phyloP scores from a whole-genome alignment of 2,888 invertebrate species.

The Microplitis manilae region DNA sequence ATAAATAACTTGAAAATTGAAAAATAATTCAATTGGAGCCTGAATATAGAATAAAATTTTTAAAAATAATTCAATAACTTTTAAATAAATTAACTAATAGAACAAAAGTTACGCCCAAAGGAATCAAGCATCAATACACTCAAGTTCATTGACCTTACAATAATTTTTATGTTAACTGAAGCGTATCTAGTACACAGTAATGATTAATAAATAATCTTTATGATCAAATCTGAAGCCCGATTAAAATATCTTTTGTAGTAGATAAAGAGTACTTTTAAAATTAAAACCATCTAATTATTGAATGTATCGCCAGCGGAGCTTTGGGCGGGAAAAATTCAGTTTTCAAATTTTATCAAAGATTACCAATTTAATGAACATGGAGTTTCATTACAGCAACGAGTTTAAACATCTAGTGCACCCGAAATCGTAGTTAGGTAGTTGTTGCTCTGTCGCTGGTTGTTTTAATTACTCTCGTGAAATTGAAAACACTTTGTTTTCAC shows the following conservation, averaged over 20 bases:
- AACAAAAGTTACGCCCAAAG: conserved; percentile 25
- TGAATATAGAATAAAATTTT: neutral
- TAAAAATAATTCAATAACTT: neutral
- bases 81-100: neutral
- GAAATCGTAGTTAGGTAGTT: conserved; percentile 25
- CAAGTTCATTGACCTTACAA: conserved; percentile 14
- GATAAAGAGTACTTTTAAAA: neutral
- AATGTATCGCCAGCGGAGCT: no score
- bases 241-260: neutral
- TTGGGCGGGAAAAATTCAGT: no score
- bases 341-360: no score
- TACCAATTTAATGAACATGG: no score
- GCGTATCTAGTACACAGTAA: neutral
- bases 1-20: no score
- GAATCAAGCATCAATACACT: conserved; percentile 49
- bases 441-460: conserved; percentile 28
- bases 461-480: conserved; percentile 52
- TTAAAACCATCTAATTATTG: no score
- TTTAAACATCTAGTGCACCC: no score
- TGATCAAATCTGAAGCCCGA: neutral
- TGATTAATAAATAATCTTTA: neutral
- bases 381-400: no score
- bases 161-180: neutral
- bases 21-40: no score
- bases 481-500: conserved; percentile 50